Evolutionary conservation across 2,888 invertebrate genomes (phyloP), one percentile per base, ranked within the genome.

Genomic region (Andricus quercusramuli): DNA sequence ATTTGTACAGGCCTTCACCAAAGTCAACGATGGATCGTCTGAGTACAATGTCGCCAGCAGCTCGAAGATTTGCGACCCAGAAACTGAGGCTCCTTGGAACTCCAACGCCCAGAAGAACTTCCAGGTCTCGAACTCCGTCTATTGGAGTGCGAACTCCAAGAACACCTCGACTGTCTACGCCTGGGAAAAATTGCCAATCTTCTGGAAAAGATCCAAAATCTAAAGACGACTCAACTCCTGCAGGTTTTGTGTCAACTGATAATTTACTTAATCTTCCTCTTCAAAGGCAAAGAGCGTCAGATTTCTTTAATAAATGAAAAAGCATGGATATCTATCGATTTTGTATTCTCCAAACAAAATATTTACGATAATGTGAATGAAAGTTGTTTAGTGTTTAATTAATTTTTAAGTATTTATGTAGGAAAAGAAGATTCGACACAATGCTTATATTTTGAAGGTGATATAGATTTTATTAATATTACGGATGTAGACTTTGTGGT

Each of bases 31-130:
- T 97, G 32, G 98, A 98, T 83, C 95, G 98, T 2, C 93, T 99
- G 62, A 96, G 96, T 6, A 96, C 96, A 79, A 97, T 99, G 97
- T 99, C 99, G 0, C 99, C 99, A 0, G 99, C 99, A 0, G 99
- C 99, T 0, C 95, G 97, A 84, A 95, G 96, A 86, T 93, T 99
- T 56, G 98, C 98, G 6, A 96, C 96, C 1, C 93, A 94, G 32
- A 95, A 95, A 87, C 92, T 96, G 3, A 88, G 88, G 32, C 84
- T 91, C 44, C 82, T 89, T 15, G 84, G 88, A 47, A 91, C 91
- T 5, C 90, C 93, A 1, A 92, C 92, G 51, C 89, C 93, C 29
- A 88, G 91, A 62, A 93, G 92, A 85, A 86, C 88, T n/a, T 86
- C 91, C 0, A 92, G 91, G 1, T 93, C 93, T 86, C 89, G 94